These are phyloP conservation scores for Hetaerina americana DNA, from an alignment of 1,140 invertebrate genomes.

Conservation along the genomic window DNA sequence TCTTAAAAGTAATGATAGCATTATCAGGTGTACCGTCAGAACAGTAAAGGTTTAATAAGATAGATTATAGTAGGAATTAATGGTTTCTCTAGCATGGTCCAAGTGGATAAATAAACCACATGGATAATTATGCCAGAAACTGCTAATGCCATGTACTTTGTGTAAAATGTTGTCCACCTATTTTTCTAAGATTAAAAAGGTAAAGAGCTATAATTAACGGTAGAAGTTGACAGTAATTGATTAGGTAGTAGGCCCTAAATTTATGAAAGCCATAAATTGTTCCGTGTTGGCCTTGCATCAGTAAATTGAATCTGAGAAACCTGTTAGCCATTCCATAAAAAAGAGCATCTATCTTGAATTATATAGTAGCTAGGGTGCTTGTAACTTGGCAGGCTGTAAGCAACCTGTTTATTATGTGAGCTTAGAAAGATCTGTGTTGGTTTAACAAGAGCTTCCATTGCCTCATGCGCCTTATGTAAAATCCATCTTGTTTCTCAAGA, in stretches of 20 bases:
- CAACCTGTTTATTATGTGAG: not conserved
- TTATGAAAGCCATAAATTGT: not conserved
- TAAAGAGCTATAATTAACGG: not conserved
- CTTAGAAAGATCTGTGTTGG: not conserved
- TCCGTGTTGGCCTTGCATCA: not conserved
- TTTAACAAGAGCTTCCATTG: not conserved
- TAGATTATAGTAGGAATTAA: constrained; percentile 1
- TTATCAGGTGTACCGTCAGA: not conserved
- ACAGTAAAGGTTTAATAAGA: not conserved
- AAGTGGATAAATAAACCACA: not conserved
- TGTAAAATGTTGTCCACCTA: not conserved
- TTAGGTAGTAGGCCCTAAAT: not conserved
- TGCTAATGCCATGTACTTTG: not conserved
- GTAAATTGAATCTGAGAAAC: not conserved
- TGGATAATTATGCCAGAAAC: not conserved
- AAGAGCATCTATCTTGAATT: not conserved
- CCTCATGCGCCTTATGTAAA: not conserved
- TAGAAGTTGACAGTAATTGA: not conserved
- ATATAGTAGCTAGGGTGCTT: not conserved
- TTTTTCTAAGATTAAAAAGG: constrained; percentile 1
- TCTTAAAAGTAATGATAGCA: not conserved
- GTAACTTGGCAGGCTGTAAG: not conserved
- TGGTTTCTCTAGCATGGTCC: not conserved
- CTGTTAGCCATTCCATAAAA: not conserved
- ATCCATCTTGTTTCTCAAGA: not conserved